phyloP scores from a whole-genome alignment of 1,140 invertebrate species.

The Pogonomyrmex barbatus region DNA sequence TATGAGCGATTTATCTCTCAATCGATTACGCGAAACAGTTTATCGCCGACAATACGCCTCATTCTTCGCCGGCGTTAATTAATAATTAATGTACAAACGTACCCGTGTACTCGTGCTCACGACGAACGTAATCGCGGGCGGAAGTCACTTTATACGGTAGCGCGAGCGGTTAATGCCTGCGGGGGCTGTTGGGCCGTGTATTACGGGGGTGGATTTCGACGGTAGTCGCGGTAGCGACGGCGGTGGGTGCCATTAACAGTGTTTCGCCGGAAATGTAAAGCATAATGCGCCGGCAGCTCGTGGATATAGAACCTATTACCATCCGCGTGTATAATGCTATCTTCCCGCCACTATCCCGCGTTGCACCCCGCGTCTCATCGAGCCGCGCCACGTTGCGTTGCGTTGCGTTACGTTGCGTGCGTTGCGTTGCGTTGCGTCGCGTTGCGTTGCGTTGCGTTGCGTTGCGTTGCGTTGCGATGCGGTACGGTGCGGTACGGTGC shows the following conservation, averaged over 20 bases:
- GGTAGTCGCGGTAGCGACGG: conserved; percentile 56
- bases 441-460: conserved; percentile 37
- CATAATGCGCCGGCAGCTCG: conserved; percentile 74
- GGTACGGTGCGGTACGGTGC: conserved; percentile 1
- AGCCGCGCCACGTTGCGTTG: conserved; percentile 18
- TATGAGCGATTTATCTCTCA: conserved; percentile 54
- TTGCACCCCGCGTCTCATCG: conserved; percentile 47
- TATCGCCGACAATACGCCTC: conserved; percentile 12
- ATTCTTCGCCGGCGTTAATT: conserved; percentile 51
- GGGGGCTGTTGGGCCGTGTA: conserved; percentile 64
- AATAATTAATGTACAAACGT: conserved; percentile 71
- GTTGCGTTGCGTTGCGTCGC: conserved; percentile 11
- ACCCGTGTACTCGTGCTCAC: conserved; percentile 51
- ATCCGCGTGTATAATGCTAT: conserved; percentile 73
- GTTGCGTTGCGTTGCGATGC: not conserved
- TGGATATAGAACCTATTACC: conserved; percentile 76
- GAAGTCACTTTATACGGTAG: conserved; percentile 67
- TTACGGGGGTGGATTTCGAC: conserved; percentile 62
- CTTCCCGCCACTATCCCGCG: conserved; percentile 13
- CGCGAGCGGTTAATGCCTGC: conserved; percentile 71
- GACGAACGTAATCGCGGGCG: conserved; percentile 67
- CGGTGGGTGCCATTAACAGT: conserved; percentile 73
- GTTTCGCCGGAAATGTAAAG: conserved; percentile 77
- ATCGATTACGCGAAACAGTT: conserved; percentile 53
- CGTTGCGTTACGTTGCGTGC: conserved; percentile 44